Percentiles rank a stretch among this genome's conserved stretches.
phyloP scores from a whole-genome alignment of 1,140 invertebrate genomes.

The Oryctes rhinoceros region DNA sequence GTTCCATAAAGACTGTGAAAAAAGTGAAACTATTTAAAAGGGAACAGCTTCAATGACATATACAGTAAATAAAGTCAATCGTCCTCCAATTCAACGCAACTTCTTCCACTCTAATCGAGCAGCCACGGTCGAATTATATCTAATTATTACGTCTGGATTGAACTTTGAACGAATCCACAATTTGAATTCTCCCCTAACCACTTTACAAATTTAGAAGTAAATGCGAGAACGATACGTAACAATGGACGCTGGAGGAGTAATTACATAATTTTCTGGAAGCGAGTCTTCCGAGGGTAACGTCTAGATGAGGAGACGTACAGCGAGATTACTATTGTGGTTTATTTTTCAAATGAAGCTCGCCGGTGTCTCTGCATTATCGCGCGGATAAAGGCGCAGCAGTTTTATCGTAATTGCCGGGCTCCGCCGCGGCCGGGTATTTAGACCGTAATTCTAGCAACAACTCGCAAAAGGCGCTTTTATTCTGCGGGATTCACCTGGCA shows the following conservation, averaged over 20 bases:
- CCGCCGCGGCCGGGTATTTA: conserved; percentile 7
- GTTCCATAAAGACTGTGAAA: too few relatives aligned
- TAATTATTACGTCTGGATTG: conserved; percentile 31
- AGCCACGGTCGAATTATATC: neutral
- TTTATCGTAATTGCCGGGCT: conserved; percentile 23
- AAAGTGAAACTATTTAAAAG: neutral
- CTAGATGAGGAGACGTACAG: conserved; percentile 30
- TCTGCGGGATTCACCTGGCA: neutral
- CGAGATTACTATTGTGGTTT: conserved; percentile 34
- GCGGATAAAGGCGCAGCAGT: conserved; percentile 21
- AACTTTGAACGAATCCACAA: conserved; percentile 31
- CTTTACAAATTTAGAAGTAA: conserved; percentile 32
- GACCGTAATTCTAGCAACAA: conserved; percentile 28
- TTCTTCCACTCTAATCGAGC: neutral
- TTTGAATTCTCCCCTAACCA: conserved; percentile 20
- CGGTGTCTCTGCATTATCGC: conserved; percentile 27
- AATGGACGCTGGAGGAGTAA: conserved; percentile 20
- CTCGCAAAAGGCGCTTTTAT: conserved; percentile 6
- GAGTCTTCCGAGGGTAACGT: neutral
- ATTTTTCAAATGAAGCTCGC: conserved; percentile 30
- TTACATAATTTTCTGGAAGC: conserved; percentile 31
- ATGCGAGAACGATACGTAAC: conserved; percentile 30
- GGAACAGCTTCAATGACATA: neutral
- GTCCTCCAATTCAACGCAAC: neutral
- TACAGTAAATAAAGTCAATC: neutral